These are phyloP conservation scores for Keiferia lycopersicella DNA, from an alignment of 2,888 invertebrate species.

Conservation along the genomic window DNA sequence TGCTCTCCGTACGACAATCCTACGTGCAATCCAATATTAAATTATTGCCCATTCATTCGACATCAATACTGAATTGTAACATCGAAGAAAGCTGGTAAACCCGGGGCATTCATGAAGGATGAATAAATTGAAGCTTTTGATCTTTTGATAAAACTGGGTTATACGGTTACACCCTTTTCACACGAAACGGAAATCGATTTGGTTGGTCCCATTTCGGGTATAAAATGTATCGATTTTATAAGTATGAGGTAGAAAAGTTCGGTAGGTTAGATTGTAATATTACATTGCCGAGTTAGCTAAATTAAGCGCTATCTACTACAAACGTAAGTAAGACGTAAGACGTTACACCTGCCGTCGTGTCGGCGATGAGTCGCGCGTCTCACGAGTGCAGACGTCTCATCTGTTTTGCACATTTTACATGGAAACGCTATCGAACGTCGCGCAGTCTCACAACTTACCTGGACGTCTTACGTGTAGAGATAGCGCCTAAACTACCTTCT, in stretches of 20 bases:
- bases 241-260: neutral
- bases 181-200: slow-evolving; percentile 28
- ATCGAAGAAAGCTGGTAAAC: slow-evolving; percentile 36
- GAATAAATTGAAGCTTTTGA: slow-evolving; percentile 25
- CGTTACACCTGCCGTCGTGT: no score
- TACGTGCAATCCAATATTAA: slow-evolving; percentile 32
- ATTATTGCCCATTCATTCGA: slow-evolving; percentile 44
- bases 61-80: slow-evolving; percentile 11
- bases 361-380: no score
- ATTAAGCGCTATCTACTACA: no score
- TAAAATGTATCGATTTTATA: neutral
- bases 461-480: no score
- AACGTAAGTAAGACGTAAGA: no score
- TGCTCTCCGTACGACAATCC: slow-evolving; percentile 34
- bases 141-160: slow-evolving; percentile 30
- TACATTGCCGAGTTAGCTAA: no score
- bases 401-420: no score
- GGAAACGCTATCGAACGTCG: no score
- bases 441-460: no score
- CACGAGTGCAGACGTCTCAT: no score
- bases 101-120: slow-evolving; percentile 33
- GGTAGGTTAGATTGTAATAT: no score
- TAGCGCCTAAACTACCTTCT: no score
- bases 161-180: slow-evolving; percentile 30
- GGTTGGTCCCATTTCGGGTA: neutral